Percentiles rank a stretch among this genome's conserved stretches.
phyloP scores from a whole-genome alignment of 1,140 invertebrate species.

The Bactericera cockerelli region DNA sequence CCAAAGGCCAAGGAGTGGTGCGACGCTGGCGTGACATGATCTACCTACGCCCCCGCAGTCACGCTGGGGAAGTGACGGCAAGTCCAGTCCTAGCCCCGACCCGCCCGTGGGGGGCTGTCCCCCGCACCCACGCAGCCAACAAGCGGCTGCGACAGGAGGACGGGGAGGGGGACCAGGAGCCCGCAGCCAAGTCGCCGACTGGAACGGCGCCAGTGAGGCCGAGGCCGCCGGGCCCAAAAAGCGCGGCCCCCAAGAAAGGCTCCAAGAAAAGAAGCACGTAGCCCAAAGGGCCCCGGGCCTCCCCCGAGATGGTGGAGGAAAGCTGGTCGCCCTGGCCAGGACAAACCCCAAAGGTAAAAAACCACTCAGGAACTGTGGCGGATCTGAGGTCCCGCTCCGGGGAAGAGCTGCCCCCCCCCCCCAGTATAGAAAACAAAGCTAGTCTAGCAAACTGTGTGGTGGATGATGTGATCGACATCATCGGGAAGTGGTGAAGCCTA shows the following conservation, averaged over 20 bases:
- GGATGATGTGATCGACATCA: slow-evolving; percentile 29
- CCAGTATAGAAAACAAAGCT: slow-evolving; percentile 19
- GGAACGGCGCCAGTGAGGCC: too few species aligned
- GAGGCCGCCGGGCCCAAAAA: slow-evolving; percentile 37
- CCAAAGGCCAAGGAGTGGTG: slow-evolving; percentile 76
- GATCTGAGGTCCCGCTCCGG: slow-evolving; percentile 47
- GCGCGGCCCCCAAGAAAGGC: slow-evolving; percentile 50
- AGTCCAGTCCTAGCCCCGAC: slow-evolving; percentile 12
- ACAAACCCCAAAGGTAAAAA: slow-evolving; percentile 61
- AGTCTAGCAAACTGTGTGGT: slow-evolving; percentile 24
- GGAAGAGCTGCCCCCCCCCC: slow-evolving; percentile 15
- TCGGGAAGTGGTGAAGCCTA: slow-evolving; percentile 36
- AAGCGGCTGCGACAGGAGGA: slow-evolving; percentile 42
- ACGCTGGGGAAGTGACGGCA: slow-evolving; percentile 10
- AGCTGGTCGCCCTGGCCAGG: slow-evolving; percentile 42
- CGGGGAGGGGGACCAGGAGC: slow-evolving; percentile 2
- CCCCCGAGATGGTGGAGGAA: slow-evolving; percentile 46
- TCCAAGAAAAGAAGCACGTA: slow-evolving; percentile 35
- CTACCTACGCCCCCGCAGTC: slow-evolving; percentile 31
- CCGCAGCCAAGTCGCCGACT: slow-evolving; percentile 11
- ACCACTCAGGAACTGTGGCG: slow-evolving; percentile 64
- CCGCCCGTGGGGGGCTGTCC: slow-evolving; percentile 30
- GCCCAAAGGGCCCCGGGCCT: slow-evolving; percentile 16
- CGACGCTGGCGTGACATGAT: slow-evolving; percentile 78
- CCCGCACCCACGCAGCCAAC: slow-evolving; percentile 42